A percentile compares a stretch with the other conserved stretches of the same genome.
phyloP scores from a whole-genome alignment of 2,797 vertebrate genomes.

The Pteronotus mesoamericanus region DNA sequence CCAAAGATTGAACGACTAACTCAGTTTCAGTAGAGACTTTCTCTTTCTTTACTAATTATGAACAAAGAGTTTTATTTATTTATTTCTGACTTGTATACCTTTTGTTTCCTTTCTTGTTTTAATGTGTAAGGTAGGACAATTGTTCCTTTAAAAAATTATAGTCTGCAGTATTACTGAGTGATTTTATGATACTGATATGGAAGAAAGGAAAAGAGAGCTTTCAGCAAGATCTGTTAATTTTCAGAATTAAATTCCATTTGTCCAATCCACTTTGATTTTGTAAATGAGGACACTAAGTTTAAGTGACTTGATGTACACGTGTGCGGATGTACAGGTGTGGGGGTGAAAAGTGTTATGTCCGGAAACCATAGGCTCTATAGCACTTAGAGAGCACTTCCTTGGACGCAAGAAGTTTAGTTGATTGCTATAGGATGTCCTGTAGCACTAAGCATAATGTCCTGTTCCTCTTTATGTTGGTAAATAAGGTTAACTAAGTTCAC shows the following conservation, averaged over 20 bases:
- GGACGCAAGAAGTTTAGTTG: not conserved
- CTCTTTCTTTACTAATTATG: not conserved
- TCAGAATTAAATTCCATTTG: not conserved
- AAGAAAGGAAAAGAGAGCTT: not conserved
- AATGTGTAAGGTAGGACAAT: not conserved
- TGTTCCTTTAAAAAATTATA: not conserved
- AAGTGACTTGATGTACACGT: not conserved
- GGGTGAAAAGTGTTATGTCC: not conserved
- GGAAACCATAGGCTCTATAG: not conserved
- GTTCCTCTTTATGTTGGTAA: not conserved
- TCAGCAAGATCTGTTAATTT: not conserved
- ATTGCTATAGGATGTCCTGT: not conserved
- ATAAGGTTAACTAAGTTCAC: not conserved
- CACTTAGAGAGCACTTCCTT: not conserved
- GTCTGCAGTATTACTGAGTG: not conserved
- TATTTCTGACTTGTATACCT: not conserved
- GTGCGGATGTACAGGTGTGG: not conserved
- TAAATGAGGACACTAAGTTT: not conserved
- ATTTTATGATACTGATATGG: not conserved
- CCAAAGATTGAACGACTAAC: not conserved
- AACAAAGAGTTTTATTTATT: not conserved
- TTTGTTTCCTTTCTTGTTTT: not conserved
- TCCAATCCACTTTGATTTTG: not conserved
- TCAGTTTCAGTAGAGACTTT: not conserved
- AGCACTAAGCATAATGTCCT: not conserved